Evolutionary conservation across 1,140 invertebrate genomes (phyloP), one percentile per base, ranked within the genome.

Genomic region (Macrostomum lignano): DNA sequence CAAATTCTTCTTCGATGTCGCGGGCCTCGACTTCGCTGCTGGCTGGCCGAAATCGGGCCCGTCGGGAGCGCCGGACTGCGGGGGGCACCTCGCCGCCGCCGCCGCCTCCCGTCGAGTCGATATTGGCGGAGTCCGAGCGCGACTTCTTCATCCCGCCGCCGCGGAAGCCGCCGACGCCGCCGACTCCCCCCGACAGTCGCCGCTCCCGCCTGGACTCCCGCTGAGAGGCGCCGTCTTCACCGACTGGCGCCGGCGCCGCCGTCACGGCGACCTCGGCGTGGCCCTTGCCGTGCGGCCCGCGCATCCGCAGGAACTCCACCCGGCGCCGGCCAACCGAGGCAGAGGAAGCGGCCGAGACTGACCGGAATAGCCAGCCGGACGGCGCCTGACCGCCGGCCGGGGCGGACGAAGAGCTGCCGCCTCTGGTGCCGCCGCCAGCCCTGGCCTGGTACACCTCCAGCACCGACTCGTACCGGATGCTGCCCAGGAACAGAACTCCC

Each of bases 261-360:
- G 63, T 79, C 72, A 94, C 79, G 3, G 84, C 86, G 73, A 94
- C 84, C 63, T 96, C 86, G 1, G 84, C 84, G 56, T 84, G 76
- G 0, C 86, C 86, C 63, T 91, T 91, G 7, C 76, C 77, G 47
- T 73, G 69, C 9, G 86, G 84, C 33, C 86, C 86, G 57, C 84
- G 77, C 78, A 96, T 86, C 34, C 79, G 67, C 19, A 94, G 79
- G 62, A 91, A 96, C 62, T 94, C 86, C 44, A 84, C 74, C 42
- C 84, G 67, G 44, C 79, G 74, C 31, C 52, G 40, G 17, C 39
- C 43, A n/a, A n/a, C n/a, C n/a, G n/a, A n/a, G n/a, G n/a, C n/a
- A n/a, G n/a, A n/a, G n/a, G n/a, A n/a, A n/a, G n/a, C n/a, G n/a
- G n/a, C n/a, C n/a, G n/a, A n/a, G n/a, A n/a, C n/a, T n/a, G n/a